A percentile compares a stretch with the other conserved stretches of the same genome.
Conservation (phyloP, 2,113 vertebrate species). For the Recurvirostra avosetta region DNA sequence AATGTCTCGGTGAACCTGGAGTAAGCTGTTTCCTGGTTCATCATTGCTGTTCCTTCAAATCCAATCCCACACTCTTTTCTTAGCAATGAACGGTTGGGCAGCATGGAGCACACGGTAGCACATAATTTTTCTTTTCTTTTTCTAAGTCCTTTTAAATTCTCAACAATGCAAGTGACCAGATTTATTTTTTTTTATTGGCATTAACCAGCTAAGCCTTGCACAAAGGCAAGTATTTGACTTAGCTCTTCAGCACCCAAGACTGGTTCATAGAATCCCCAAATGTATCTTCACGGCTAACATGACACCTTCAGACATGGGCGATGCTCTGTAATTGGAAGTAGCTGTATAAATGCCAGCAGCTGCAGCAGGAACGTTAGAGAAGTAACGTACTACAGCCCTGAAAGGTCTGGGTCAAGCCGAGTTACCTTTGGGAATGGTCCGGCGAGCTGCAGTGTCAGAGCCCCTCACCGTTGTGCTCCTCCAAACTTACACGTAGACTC, state of each 20-base stretch:
- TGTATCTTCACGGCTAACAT: fast-evolving
- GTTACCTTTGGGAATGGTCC: not conserved
- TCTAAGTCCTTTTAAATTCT: not conserved
- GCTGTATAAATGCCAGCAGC: not conserved
- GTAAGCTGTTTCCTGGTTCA: not conserved
- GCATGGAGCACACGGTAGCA: not conserved
- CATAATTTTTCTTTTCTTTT: not conserved
- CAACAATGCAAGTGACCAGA: not conserved
- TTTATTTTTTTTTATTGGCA: not conserved
- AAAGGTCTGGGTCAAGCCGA: not conserved
- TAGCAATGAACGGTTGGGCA: not conserved
- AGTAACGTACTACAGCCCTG: not conserved
- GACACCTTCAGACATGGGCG: not conserved
- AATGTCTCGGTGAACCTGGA: not conserved
- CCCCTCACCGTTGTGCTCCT: not conserved
- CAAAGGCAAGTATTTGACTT: not conserved
- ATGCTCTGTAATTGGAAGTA: not conserved
- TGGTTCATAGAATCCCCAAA: not conserved
- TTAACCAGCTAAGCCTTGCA: not conserved
- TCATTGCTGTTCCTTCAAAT: not conserved
- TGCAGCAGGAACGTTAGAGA: not conserved
- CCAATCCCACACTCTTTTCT: not conserved
- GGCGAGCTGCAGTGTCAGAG: not conserved
- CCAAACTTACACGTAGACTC: not conserved
- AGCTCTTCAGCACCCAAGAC: not conserved